Evolutionary conservation across 92 coral and sea anemone species (phyloP), one percentile per base, ranked within the genome.

Genomic region (Epizoanthus scotinus): DNA sequence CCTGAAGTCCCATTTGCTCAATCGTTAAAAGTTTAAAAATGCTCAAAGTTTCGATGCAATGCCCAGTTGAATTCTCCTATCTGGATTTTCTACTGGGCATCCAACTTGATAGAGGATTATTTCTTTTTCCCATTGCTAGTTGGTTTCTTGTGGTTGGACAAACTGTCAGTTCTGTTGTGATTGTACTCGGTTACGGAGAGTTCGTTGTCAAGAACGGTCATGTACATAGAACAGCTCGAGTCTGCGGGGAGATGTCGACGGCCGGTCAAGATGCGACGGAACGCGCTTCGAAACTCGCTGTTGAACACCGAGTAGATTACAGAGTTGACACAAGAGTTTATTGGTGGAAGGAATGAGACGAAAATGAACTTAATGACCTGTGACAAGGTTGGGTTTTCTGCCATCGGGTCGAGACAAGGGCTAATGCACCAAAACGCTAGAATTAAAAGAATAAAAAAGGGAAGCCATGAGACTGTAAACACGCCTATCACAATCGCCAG

Each of bases 401-500:
- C 8, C 57, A 55, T 15, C 0, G 84, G 84, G 5, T 73, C 17
- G 14, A 72, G 3, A 25, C 63, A 64, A 12, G n/a, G 25, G 24
- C 55, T 65, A 2, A 0, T 20, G 28, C 97, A 94, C 99, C 99
- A 96, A 20, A 89, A 56, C 22, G 90, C 52, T 50, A 87, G 57
- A 55, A 87, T 77, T 4, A 91, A 77, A 18, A 96, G 28, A 47
- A 88, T 78, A 70, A 96, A 93, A 57, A 73, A 65, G 3, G 99
- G 99, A 5, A 96, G 81, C 99, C 99, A 96, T 38, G 95, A 96
- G 0, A 96, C 86, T 1, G 92, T 90, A 54, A 96, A 96, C 12
- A 82, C 96, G 20, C 99, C 92, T 12, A 96, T 90, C 15, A 96
- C 99, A 44, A 96, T 56, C 26, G 99, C 98, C 19, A 96, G 88